Percentiles rank a stretch among this genome's conserved stretches.
Evolutionary conservation across 2,888 invertebrate genomes (phyloP).

Genomic region (Azorinus chamasolen): DNA sequence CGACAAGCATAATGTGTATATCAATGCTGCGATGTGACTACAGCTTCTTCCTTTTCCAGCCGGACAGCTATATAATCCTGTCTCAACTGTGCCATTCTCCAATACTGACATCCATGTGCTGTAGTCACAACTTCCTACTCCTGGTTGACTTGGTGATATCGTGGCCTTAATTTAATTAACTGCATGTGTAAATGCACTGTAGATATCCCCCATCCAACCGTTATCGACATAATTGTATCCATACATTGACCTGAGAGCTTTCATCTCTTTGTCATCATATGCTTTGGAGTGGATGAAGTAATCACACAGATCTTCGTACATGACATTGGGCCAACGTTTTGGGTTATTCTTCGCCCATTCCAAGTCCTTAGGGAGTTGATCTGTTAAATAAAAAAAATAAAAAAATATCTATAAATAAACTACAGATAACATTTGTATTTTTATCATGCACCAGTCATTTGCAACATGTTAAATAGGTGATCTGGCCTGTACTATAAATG

Average conservation of each 20-base stretch:
- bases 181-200: not conserved
- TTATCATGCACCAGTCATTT: too few species aligned
- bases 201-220: slow-evolving; percentile 38
- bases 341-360: too few species aligned
- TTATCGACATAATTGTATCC: slow-evolving; percentile 42
- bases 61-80: slow-evolving; percentile 34
- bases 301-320: slow-evolving; percentile 30
- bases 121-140: slow-evolving; percentile 32
- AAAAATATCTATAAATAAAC: too few species aligned
- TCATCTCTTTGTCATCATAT: slow-evolving; percentile 43
- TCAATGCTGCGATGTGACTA: slow-evolving; percentile 36
- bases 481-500: too few species aligned
- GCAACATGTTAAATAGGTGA: too few species aligned
- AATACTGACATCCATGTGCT: slow-evolving; percentile 10
- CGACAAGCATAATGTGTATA: slow-evolving; percentile 36
- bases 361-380: too few species aligned
- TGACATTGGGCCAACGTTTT: slow-evolving; percentile 25
- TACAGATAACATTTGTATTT: too few species aligned
- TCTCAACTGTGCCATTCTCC: slow-evolving; percentile 1
- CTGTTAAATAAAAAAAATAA: too few species aligned
- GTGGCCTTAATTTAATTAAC: not conserved
- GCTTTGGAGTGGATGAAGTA: slow-evolving; percentile 32
- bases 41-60: slow-evolving; percentile 25
- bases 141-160: slow-evolving; percentile 35
- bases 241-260: slow-evolving; percentile 33